A percentile compares a stretch with the other conserved stretches of the same genome.
Evolutionary conservation across 2,113 vertebrate species (phyloP).

Genomic region (Festucalex cinctus): DNA sequence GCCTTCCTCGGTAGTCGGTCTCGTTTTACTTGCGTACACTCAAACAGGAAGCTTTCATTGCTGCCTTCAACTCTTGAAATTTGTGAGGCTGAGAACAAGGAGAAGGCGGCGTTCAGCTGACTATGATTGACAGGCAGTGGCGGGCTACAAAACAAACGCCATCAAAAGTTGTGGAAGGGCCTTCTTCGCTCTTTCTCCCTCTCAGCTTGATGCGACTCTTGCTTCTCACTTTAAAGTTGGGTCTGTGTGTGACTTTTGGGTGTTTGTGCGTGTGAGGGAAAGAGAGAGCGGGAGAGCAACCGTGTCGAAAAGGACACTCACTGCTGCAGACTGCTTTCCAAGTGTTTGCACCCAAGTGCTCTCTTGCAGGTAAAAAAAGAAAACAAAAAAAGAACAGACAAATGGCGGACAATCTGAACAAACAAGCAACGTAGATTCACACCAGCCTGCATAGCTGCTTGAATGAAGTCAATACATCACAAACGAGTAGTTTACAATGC

Average conservation of each 20-base stretch:
- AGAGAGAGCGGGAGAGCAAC: not conserved
- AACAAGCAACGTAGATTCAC: not conserved
- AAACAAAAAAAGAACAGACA: not conserved
- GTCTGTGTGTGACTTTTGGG: not conserved
- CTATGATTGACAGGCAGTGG: conserved; percentile 36
- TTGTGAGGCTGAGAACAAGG: conserved; percentile 21
- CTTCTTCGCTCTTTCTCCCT: conserved; percentile 23
- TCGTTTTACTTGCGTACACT: not conserved
- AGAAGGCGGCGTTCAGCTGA: conserved; percentile 23
- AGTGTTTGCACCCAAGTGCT: not conserved
- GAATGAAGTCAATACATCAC: not conserved
- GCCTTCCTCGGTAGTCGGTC: not conserved
- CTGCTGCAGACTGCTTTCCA: not conserved
- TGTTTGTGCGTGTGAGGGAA: not conserved
- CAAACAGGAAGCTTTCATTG: conserved; percentile 14
- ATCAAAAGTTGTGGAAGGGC: conserved; percentile 29
- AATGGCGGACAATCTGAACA: not conserved
- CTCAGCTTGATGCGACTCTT: conserved; percentile 19
- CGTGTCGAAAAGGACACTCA: conserved; percentile 27
- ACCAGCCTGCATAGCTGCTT: not conserved
- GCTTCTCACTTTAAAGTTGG: conserved; percentile 22
- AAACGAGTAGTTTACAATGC: not conserved
- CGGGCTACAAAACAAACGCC: conserved; percentile 17
- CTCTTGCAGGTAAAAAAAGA: not conserved
- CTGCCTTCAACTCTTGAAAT: conserved; percentile 16